Base-by-base conservation (phyloP, 2,797 vertebrate genomes). In the Chloroceryle inda region DNA sequence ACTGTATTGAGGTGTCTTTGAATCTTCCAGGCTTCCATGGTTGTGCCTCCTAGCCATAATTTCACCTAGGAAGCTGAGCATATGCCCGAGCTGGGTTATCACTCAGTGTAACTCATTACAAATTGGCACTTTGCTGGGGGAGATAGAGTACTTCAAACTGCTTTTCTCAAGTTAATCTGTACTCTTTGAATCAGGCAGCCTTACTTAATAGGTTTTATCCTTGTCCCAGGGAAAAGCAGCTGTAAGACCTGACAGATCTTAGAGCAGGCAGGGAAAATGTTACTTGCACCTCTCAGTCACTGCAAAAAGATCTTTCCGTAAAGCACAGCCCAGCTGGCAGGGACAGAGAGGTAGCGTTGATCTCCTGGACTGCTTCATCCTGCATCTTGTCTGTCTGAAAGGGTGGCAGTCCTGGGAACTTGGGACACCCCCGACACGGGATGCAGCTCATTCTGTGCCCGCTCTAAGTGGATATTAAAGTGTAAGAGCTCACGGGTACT, bases 391-490 rank as follows among this genome's bases (percentile, higher is more conserved):
- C n/a, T 73, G 11, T 37, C 71, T 63, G 35, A 35, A 67, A 44
- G 1, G n/a, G 6, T 64, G 45, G 53, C 55, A 21, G 53, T 35
- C 24, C 42, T 1, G 3, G 20, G 42, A 63, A 0, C 23, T 55
- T 19, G 0, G 1, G 1, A 15, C 6, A 19, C 22, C 15, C 3
- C 2, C 5, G 49, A 5, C 42, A 15, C 0, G 0, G 62, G 42
- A 3, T 66, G 56, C 50, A 67, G 55, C 66, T 77, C 42, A 2
- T 58, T 35, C 81, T 59, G 52, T 45, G 55, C 62, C 72, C 49
- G 68, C 58, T 58, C 15, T 11, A 12, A 6, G 15, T 20, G 38
- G 56, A 12, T 52, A 3, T 42, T 59, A 68, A 55, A 59, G 59
- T 11, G 5, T 2, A 10, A 47, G 40, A 38, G 63, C 80, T 69